phyloP scores from a whole-genome alignment of 2,888 invertebrate genomes.

The Amphipyra tragopoginis region DNA sequence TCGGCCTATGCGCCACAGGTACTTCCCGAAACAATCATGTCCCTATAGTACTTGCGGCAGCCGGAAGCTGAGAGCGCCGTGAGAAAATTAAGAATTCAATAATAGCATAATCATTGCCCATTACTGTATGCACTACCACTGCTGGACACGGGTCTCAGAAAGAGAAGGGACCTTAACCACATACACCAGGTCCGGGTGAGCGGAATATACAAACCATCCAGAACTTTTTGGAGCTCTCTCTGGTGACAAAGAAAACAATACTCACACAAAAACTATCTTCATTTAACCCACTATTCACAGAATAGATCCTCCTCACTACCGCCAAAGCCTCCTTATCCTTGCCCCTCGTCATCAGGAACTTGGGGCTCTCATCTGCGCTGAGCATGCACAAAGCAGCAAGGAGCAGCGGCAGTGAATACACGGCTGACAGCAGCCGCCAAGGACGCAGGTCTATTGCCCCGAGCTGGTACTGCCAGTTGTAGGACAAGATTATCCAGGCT shows the following conservation, averaged over 20 bases:
- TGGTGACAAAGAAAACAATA: slow-evolving; percentile 16
- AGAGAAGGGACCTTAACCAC: too few species aligned
- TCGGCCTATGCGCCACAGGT: too few species aligned
- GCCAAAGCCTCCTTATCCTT: slow-evolving; percentile 89
- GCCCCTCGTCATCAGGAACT: slow-evolving; percentile 92
- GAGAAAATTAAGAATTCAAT: too few species aligned
- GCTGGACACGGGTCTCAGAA: too few species aligned
- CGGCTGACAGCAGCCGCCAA: slow-evolving; percentile 93
- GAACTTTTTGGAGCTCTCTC: too few species aligned
- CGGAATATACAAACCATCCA: too few species aligned
- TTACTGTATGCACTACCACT: too few species aligned
- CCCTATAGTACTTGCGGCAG: too few species aligned
- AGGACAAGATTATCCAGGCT: slow-evolving; percentile 92
- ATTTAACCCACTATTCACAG: slow-evolving; percentile 71
- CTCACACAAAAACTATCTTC: slow-evolving; percentile 76
- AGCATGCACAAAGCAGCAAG: slow-evolving; percentile 72
- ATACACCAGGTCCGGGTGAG: too few species aligned
- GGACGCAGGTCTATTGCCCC: slow-evolving; percentile 88
- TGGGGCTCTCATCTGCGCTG: slow-evolving; percentile 93
- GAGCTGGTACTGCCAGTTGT: slow-evolving; percentile 73
- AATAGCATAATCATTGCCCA: too few species aligned
- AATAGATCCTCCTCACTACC: slow-evolving; percentile 74
- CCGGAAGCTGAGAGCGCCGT: too few species aligned
- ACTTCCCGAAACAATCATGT: too few species aligned
- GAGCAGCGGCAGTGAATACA: slow-evolving; percentile 91